Conservation (phyloP, 2,113 vertebrate species). For the Clarias gariepinus region DNA sequence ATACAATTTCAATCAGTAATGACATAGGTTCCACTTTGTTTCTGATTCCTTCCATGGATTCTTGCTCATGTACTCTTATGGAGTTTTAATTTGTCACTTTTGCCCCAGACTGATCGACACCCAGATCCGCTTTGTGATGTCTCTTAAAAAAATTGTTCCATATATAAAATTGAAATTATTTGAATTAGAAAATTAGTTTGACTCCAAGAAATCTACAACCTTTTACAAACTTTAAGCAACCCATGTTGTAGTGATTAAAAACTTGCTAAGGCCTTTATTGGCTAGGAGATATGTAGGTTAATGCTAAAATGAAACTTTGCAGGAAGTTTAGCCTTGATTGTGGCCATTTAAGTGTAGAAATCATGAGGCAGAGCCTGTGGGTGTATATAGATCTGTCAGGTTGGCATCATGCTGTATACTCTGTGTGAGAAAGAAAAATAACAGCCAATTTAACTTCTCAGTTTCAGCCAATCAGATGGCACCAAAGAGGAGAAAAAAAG, state of each 20-base stretch:
- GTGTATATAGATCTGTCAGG: neutral
- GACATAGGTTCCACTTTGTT: neutral
- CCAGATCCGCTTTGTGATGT: neutral
- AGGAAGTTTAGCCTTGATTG: neutral
- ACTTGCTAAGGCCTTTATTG: too few species aligned
- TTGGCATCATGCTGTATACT: neutral
- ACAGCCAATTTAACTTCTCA: conserved; percentile 8
- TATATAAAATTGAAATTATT: neutral
- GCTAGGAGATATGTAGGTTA: neutral
- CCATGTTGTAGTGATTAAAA: neutral
- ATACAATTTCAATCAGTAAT: neutral
- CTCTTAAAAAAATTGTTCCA: neutral
- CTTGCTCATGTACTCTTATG: neutral
- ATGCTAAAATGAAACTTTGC: neutral
- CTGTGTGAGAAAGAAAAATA: neutral
- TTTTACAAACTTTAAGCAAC: neutral
- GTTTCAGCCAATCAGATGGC: neutral
- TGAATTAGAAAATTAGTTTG: neutral
- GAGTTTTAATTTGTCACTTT: neutral
- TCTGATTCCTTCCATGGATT: neutral
- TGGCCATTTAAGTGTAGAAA: neutral
- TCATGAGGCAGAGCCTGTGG: neutral
- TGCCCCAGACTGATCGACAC: neutral
- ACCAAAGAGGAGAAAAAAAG: neutral
- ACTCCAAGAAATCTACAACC: neutral